Base-by-base conservation (phyloP, 2,888 invertebrate species). In the Saturnia pavonia region DNA sequence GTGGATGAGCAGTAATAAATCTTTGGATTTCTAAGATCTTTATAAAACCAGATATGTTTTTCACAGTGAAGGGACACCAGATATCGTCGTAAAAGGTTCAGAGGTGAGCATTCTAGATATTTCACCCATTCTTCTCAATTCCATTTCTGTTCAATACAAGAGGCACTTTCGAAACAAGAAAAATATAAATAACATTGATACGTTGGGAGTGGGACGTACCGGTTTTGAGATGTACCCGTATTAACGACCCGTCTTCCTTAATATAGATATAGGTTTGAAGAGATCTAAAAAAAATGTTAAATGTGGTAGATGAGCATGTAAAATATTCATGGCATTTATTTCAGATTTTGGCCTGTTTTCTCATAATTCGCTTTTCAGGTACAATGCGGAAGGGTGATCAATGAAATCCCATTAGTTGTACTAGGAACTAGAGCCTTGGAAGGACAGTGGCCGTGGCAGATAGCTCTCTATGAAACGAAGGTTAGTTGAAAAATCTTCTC, bases 401-500 rank as follows among this genome's bases (percentile, higher is more conserved):
- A 91, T 73, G 95, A 95, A 0, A 89, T 91, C 71, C 95, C 95
- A 0, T 82, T 96, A 71, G 95, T 96, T 69, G 94, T 95, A 6
- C 91, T 94, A 74, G 96, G 96, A 0, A 91, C 94, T 34, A 91
- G 91, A 0, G 95, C 95, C 0, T 81, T 91, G 60, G 95, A 95
- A 73, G 96, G 95, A 0, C 95, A 96, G 77, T 96, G 95, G 94
- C 96, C 96, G 0, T 96, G 96, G 96, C 96, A 96, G 82, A 95
- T 95, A 14, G 96, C 96, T 0, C 82, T 96, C 0, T 96, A 96
- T 81, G 94, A 95, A 76, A 93, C 95, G 0, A 73, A 67, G 54
- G 70, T 70, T 40, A 67, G 11, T 19, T 42, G 16, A 25, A 4
- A 34, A 51, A 27, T 27, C 6, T 16, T 63, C 63, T 16, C 16